Evolutionary conservation across 2,888 invertebrate species (phyloP).

Genomic region (Drosophila paranaensis): DNA sequence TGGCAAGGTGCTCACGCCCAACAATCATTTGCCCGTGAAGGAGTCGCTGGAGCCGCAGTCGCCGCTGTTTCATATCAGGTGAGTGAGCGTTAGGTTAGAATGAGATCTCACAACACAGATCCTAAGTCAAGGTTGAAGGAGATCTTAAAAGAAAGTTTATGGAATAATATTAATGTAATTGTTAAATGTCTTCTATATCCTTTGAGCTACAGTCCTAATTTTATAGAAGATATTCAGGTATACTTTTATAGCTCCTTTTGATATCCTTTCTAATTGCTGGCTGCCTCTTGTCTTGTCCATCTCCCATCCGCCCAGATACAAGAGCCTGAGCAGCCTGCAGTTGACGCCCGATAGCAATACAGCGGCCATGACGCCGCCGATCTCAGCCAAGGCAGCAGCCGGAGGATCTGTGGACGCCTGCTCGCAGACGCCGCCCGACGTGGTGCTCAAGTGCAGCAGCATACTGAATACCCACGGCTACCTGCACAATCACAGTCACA

Average conservation of each 20-base stretch:
- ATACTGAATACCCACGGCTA: slow-evolving; percentile 73
- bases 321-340: slow-evolving; percentile 85
- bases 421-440: slow-evolving; percentile 75
- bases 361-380: slow-evolving; percentile 82
- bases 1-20: slow-evolving; percentile 81
- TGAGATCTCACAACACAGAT: no score
- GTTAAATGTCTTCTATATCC: no score
- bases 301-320: slow-evolving; percentile 78
- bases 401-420: slow-evolving; percentile 25
- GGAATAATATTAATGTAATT: no score
- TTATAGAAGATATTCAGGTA: no score
- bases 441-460: slow-evolving; percentile 82
- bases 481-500: slow-evolving; percentile 60
- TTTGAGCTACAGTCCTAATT: no score
- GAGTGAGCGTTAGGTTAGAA: not conserved
- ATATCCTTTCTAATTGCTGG: no score
- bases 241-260: no score
- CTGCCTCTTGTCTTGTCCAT: no score
- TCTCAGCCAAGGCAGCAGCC: slow-evolving; percentile 83
- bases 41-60: slow-evolving; percentile 85
- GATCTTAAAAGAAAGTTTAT: no score
- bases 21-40: slow-evolving; percentile 77
- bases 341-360: slow-evolving; percentile 83
- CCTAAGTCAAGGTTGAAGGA: no score
- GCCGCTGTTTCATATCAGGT: slow-evolving; percentile 85